A percentile compares a stretch with the other conserved stretches of the same genome.
Evolutionary conservation across 2,797 vertebrate genomes (phyloP).

Genomic region (Leptatherina wallacei): DNA sequence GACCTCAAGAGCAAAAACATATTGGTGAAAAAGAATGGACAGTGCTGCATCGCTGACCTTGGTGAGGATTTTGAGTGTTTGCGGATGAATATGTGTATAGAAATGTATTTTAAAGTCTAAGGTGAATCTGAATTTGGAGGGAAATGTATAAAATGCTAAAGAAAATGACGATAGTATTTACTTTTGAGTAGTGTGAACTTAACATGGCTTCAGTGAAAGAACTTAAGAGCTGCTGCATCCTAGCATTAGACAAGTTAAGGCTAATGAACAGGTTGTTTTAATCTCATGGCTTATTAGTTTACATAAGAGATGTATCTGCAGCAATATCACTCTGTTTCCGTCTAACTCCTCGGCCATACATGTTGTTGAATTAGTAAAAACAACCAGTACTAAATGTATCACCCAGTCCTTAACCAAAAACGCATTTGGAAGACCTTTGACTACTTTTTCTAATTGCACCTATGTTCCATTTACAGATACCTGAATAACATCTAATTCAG

Average conservation of each 20-base stretch:
- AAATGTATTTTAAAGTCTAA: not conserved
- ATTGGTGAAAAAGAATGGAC: slow-evolving; percentile 95
- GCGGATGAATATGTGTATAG: not conserved
- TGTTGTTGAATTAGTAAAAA: slow-evolving; percentile 56
- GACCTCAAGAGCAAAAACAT: slow-evolving; percentile 99
- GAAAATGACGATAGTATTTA: not conserved
- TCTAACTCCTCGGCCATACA: slow-evolving; percentile 36
- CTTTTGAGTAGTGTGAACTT: not conserved
- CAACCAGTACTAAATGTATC: slow-evolving; percentile 27
- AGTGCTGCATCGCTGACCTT: slow-evolving; percentile 97
- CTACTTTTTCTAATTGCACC: slow-evolving; percentile 49
- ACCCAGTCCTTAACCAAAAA: slow-evolving; percentile 70
- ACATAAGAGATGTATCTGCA: slow-evolving; percentile 9
- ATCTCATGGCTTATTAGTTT: slow-evolving; percentile 2
- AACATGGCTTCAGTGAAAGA: slow-evolving; percentile 3
- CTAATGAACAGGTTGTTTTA: not conserved
- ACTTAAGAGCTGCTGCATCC: not conserved
- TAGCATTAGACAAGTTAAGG: not conserved
- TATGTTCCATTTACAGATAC: slow-evolving; percentile 63
- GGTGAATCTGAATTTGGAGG: not conserved
- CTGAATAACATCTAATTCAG: slow-evolving; percentile 42
- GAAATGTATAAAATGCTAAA: not conserved
- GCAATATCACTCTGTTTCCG: not conserved
- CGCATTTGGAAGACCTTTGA: slow-evolving; percentile 68
- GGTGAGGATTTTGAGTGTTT: slow-evolving; percentile 79